These are phyloP conservation scores for Corapipo altera DNA, from an alignment of 2,113 vertebrate genomes.

Conservation along the genomic window DNA sequence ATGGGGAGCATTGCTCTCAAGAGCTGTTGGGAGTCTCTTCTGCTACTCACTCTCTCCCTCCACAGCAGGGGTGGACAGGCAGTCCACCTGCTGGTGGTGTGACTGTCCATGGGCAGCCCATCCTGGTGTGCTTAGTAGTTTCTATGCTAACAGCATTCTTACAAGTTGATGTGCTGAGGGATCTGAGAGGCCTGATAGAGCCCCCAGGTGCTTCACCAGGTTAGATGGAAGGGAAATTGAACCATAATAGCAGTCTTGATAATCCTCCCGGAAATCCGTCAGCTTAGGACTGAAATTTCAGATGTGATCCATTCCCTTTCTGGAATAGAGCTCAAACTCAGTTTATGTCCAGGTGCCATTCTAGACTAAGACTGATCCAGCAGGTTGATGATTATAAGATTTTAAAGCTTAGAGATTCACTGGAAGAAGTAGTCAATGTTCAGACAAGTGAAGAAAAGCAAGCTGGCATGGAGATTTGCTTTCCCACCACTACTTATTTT, in stretches of 20 bases:
- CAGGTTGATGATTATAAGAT: not conserved
- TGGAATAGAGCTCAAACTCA: not conserved
- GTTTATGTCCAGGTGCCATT: not conserved
- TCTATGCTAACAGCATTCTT: not conserved
- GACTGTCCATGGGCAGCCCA: not conserved
- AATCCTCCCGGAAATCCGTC: not conserved
- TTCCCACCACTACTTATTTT: not conserved
- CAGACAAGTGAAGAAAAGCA: not conserved
- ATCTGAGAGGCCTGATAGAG: not conserved
- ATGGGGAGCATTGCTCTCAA: not conserved
- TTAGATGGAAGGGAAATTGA: not conserved
- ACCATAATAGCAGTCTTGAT: not conserved
- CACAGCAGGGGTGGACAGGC: not conserved
- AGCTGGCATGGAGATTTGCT: not conserved
- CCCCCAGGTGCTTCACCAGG: not conserved
- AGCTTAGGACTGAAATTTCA: not conserved
- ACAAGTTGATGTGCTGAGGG: accelerated
- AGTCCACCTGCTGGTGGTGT: not conserved
- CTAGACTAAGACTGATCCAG: not conserved
- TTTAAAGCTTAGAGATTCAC: not conserved
- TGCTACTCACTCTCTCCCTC: not conserved
- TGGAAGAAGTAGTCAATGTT: not conserved
- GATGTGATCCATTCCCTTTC: not conserved
- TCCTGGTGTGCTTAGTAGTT: not conserved
- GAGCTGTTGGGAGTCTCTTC: not conserved